A percentile compares a stretch with the other conserved stretches of the same genome.
These are phyloP conservation scores for Saxicola maurus DNA, from an alignment of 2,797 vertebrate genomes.

Conservation along the genomic window DNA sequence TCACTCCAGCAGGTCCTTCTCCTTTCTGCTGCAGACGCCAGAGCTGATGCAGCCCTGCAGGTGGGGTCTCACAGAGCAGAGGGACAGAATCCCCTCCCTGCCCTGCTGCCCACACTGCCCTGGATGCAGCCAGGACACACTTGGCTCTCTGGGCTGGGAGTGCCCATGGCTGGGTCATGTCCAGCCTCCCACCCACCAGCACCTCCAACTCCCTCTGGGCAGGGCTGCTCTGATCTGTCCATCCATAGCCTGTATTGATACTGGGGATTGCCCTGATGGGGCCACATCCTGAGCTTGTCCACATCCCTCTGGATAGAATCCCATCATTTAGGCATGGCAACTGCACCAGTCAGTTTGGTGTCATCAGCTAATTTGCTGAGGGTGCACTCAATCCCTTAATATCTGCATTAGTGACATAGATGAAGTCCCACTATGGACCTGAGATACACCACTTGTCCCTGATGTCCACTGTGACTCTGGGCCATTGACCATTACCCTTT, in stretches of 20 bases:
- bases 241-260: neutral
- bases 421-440: neutral
- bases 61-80: neutral
- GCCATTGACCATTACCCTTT: neutral
- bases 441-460: neutral
- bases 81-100: neutral
- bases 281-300: neutral
- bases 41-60: neutral
- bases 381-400: neutral
- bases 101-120: fast-evolving
- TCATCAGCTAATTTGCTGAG: neutral
- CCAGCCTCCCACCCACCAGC: neutral
- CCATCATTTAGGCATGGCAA: neutral
- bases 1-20: fast-evolving
- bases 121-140: neutral
- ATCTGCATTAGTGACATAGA: neutral
- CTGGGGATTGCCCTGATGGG: too few relatives aligned
- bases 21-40: neutral
- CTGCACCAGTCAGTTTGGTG: neutral
- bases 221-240: neutral
- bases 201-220: fast-evolving
- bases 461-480: neutral
- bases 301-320: neutral
- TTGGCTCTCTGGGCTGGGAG: neutral
- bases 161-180: neutral